phyloP scores from a whole-genome alignment of 2,888 invertebrate species.

The Thumatha senex region DNA sequence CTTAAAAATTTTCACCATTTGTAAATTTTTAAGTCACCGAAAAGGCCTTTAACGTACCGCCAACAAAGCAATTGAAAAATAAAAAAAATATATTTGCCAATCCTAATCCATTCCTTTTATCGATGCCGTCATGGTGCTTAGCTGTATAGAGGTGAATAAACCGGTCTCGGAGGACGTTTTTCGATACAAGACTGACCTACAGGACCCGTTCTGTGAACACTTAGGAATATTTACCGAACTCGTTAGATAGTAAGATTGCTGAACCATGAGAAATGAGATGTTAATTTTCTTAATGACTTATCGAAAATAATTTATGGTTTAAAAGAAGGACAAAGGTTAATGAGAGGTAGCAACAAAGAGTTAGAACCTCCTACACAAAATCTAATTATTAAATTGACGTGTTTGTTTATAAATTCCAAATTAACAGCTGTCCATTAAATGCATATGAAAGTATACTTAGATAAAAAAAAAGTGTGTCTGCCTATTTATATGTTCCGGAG shows the following conservation, averaged over 20 bases:
- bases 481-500: too few species aligned
- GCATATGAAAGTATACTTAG: too few species aligned
- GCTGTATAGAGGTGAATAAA: conserved; percentile 19
- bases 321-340: neutral
- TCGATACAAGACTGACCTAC: conserved; percentile 48
- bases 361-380: neutral
- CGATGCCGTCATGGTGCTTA: conserved; percentile 3
- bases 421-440: too few species aligned
- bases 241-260: conserved; percentile 27
- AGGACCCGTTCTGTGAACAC: conserved; percentile 41
- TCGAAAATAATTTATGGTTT: neutral
- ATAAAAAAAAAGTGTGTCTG: too few species aligned
- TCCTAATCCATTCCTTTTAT: conserved; percentile 9
- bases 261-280: neutral
- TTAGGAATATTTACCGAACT: conserved; percentile 38
- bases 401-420: too few species aligned
- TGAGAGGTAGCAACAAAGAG: too few species aligned
- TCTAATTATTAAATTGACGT: too few species aligned
- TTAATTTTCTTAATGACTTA: neutral
- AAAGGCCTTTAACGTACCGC: too few species aligned
- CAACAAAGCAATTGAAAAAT: too few species aligned
- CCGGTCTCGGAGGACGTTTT: conserved; percentile 43
- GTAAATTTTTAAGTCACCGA: too few species aligned
- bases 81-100: neutral
- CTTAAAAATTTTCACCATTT: too few species aligned